These are phyloP conservation scores for Epiblema foenella DNA, from an alignment of 2,888 invertebrate species.

Conservation along the genomic window DNA sequence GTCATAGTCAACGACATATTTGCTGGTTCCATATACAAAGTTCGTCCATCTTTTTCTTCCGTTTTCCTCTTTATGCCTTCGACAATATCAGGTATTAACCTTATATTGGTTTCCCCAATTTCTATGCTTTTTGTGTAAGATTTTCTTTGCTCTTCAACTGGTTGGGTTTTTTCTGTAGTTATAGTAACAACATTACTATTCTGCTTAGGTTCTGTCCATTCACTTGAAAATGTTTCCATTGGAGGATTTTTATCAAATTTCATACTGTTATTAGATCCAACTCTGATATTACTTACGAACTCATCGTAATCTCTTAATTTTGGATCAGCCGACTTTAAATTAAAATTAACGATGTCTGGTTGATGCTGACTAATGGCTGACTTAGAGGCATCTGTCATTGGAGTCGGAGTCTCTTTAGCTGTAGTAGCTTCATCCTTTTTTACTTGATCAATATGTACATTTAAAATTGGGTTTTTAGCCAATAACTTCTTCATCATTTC, in stretches of 20 bases:
- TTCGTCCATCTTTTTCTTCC: conserved; percentile 71
- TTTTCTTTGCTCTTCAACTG: conserved; percentile 67
- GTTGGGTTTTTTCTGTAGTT: conserved; percentile 70
- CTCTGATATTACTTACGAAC: conserved; percentile 79
- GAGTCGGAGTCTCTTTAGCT: conserved; percentile 63
- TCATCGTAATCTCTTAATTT: conserved; percentile 74
- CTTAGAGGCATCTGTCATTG: conserved; percentile 74
- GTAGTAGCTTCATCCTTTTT: conserved; percentile 66
- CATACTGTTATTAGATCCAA: conserved; percentile 77
- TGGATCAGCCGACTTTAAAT: conserved; percentile 70
- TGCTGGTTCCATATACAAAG: conserved; percentile 78
- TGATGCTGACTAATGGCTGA: conserved; percentile 71
- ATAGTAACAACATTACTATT: conserved; percentile 78
- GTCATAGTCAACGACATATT: conserved; percentile 78
- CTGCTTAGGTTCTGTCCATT: conserved; percentile 72
- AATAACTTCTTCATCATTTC: conserved; percentile 85
- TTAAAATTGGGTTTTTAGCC: conserved; percentile 80
- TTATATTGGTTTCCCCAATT: conserved; percentile 73
- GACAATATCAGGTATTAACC: conserved; percentile 75
- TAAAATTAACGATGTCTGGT: conserved; percentile 81
- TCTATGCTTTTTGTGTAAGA: conserved; percentile 82
- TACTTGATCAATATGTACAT: conserved; percentile 75
- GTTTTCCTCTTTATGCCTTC: conserved; percentile 72
- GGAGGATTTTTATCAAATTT: conserved; percentile 67
- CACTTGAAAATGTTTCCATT: conserved; percentile 62